Evolutionary conservation across 2,113 vertebrate genomes (phyloP), one percentile per base, ranked within the genome.

Genomic region (Pluvianellus socialis): DNA sequence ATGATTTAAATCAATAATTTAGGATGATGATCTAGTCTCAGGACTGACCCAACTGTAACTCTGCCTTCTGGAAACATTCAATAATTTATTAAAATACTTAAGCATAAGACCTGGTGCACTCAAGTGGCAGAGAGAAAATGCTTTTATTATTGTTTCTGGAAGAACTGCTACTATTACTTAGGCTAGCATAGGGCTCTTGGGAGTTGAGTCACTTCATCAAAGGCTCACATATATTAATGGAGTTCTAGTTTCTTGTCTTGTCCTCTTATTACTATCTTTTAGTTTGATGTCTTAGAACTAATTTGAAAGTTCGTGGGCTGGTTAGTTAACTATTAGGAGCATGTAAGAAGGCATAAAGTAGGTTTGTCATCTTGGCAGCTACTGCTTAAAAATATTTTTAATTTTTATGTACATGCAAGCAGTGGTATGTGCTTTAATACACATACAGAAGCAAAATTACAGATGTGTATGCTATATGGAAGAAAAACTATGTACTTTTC

Each of bases 11-110:
- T 89, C 59, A 79, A 26, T 89, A 75, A 95, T 89, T 96, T 94
- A 97, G 53, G 68, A 82, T 89, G 73, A 91, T 94, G 77, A 97
- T 90, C 92, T 95, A 93, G 94, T 96, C 61, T 61, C 88, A 88
- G 85, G 77, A 92, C 59, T 83, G 61, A 77, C 59, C 85, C 35
- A 82, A 38, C 68, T 91, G 66, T 86, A 96, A 94, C 86, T 95
- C 72, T 92, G 62, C 76, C 92, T 96, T 89, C 76, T 83, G 89
- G 86, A 77, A 96, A 76, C 63, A 91, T 79, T 86, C 79, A 92
- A 70, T 94, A 93, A 96, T 92, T 94, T 95, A 95, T 96, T 93
- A 89, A 93, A 93, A 96, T 89, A 90, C 35, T 90, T 93, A 96
- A 87, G 35, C 30, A 23, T 52, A 86, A 92, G 55, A 87, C 66